Evolutionary conservation across 2,797 vertebrate species (phyloP).

Genomic region (Rhynchonycteris naso): DNA sequence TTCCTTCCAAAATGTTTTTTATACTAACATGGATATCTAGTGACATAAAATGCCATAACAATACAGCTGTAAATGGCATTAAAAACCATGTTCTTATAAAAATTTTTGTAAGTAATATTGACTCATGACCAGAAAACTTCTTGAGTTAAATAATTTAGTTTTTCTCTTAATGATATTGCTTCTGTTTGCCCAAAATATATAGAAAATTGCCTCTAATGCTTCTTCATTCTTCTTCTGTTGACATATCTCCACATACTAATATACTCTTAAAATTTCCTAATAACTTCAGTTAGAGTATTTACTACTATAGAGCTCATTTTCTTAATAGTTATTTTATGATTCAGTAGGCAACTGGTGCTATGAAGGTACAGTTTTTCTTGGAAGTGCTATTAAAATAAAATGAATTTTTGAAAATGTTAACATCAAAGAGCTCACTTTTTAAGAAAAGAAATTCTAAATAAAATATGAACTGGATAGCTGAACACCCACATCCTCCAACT

Average conservation of each 20-base stretch:
- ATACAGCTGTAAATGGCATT: background rate
- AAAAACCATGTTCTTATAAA: background rate
- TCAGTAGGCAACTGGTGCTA: slow-evolving; percentile 13
- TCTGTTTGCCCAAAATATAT: slow-evolving; percentile 43
- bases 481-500: background rate
- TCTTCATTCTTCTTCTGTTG: background rate
- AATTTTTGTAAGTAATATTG: background rate
- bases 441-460: slow-evolving; percentile 65
- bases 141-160: background rate
- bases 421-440: slow-evolving; percentile 46
- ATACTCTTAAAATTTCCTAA: slow-evolving; percentile 10
- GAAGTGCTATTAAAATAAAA: slow-evolving; percentile 69
- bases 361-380: slow-evolving; percentile 37
- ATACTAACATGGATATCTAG: background rate
- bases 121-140: background rate
- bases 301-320: slow-evolving; percentile 39
- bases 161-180: slow-evolving; percentile 39
- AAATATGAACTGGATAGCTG: slow-evolving; percentile 6
- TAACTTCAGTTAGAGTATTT: background rate
- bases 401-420: slow-evolving; percentile 56
- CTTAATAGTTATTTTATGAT: slow-evolving; percentile 64
- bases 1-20: background rate
- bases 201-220: background rate
- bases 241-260: background rate
- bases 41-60: background rate